These are phyloP conservation scores for Parnassius glacialis DNA, from an alignment of 2,888 invertebrate genomes.

Conservation along the genomic window DNA sequence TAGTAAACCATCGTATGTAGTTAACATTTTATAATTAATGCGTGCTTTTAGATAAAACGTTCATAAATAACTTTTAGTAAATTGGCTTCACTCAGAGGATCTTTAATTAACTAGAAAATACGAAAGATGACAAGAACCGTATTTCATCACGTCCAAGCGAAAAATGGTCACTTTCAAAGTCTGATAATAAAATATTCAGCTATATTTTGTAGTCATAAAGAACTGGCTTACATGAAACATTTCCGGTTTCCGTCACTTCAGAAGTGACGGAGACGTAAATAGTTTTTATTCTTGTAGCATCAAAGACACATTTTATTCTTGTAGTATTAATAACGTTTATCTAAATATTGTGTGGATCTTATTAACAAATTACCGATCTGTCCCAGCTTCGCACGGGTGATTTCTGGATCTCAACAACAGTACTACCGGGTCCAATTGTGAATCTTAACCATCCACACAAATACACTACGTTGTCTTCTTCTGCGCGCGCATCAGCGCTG, in stretches of 20 bases:
- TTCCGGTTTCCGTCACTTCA: conserved; percentile 19
- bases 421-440: too few species aligned
- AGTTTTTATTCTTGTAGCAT: conserved; percentile 17
- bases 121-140: conserved; percentile 23
- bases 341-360: too few species aligned
- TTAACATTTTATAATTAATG: conserved; percentile 3
- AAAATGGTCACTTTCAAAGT: conserved; percentile 18
- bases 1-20: too few species aligned
- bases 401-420: too few species aligned
- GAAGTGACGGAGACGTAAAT: conserved; percentile 15
- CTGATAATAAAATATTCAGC: conserved; percentile 17
- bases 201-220: conserved; percentile 23
- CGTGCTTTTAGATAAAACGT: conserved; percentile 25
- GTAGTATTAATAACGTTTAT: too few species aligned
- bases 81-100: conserved; percentile 49
- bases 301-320: conserved; percentile 6
- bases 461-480: too few species aligned
- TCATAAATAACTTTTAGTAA: conserved; percentile 59
- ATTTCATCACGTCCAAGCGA: conserved; percentile 8
- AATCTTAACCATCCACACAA: too few species aligned
- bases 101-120: conserved; percentile 51
- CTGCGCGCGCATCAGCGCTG: too few species aligned
- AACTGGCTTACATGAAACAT: conserved; percentile 17
- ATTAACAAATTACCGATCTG: too few species aligned
- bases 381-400: too few species aligned